Conservation (phyloP, 1,140 invertebrate genomes). For the Pseudomyrmex sp. region DNA sequence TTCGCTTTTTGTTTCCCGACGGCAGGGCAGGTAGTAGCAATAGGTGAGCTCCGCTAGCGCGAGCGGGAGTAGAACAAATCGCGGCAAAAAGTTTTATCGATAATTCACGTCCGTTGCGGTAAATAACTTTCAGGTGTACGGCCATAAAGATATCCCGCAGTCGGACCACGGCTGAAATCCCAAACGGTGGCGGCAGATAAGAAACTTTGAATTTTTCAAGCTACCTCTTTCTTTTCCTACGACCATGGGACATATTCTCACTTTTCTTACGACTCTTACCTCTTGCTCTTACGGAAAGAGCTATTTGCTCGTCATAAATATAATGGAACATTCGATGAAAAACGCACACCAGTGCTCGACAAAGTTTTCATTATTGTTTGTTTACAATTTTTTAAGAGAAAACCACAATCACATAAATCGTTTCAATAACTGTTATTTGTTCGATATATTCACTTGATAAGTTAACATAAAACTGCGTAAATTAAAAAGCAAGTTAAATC, state of each 20-base stretch:
- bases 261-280: neutral
- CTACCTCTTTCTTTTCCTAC: neutral
- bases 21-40: neutral
- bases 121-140: slow-evolving; percentile 54
- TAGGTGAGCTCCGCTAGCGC: slow-evolving; percentile 38
- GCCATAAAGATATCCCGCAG: slow-evolving; percentile 40
- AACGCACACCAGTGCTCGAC: no score
- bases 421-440: neutral
- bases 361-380: neutral
- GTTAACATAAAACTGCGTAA: no score
- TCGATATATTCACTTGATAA: no score
- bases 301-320: neutral
- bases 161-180: slow-evolving; percentile 35
- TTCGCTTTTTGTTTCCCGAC: slow-evolving; percentile 28
- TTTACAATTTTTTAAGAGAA: neutral
- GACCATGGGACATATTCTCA: slow-evolving; percentile 13
- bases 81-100: slow-evolving; percentile 58
- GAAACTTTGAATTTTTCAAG: slow-evolving; percentile 56
- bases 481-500: no score
- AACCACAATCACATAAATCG: neutral
- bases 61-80: slow-evolving; percentile 43
- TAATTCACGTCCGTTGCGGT: slow-evolving; percentile 51
- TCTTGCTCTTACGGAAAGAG: neutral
- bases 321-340: neutral
- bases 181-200: slow-evolving; percentile 42